Percentiles rank a stretch among this genome's conserved stretches.
phyloP scores from a whole-genome alignment of 2,797 vertebrate species.

The Ceyx erithaca region DNA sequence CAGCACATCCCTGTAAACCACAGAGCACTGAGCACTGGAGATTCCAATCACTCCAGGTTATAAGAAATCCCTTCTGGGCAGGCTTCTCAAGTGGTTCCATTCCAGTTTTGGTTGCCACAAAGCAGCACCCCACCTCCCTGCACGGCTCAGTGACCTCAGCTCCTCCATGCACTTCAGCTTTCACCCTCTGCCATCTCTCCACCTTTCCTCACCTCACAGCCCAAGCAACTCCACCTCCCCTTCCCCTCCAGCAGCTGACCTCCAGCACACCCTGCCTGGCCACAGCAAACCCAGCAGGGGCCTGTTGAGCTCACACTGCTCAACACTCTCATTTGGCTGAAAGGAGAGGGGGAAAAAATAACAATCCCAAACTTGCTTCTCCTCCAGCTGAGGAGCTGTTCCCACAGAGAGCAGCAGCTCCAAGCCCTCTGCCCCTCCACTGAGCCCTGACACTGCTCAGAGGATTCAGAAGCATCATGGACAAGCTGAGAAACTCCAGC shows the following conservation, averaged over 20 bases:
- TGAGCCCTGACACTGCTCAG: not conserved
- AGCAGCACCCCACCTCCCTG: not conserved
- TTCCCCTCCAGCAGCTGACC: not conserved
- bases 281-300: not conserved
- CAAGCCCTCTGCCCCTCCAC: not conserved
- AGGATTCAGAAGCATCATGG: not conserved
- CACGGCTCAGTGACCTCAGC: not conserved
- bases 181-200: not conserved
- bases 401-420: not conserved
- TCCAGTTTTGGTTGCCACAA: not conserved
- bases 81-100: not conserved
- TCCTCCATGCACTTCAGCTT: not conserved
- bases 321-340: not conserved
- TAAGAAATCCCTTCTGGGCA: not conserved
- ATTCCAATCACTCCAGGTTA: not conserved
- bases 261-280: not conserved
- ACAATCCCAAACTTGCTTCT: not conserved
- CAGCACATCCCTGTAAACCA: accelerated
- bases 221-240: not conserved
- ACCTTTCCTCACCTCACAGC: not conserved
- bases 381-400: not conserved
- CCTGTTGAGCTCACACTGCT: not conserved
- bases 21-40: not conserved
- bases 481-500: not conserved
- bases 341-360: accelerated